Base-by-base conservation (phyloP, 2,113 vertebrate genomes). In the Dolichotis patagonum region DNA sequence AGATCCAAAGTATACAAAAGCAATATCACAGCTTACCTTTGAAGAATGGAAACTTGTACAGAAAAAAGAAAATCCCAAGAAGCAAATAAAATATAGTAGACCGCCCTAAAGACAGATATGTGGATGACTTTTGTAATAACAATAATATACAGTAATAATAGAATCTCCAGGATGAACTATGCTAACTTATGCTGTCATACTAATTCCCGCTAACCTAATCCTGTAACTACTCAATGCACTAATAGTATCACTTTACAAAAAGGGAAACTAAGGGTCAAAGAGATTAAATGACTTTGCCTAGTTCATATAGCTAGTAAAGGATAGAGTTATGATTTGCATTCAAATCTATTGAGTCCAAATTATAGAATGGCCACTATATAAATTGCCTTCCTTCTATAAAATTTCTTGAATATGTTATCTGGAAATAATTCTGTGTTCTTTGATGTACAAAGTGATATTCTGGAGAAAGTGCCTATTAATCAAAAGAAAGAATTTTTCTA, bases 401-500 rank as follows among this genome's bases (percentile, higher is more conserved):
- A 62, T 69, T 19, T 81, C 75, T 77, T 78, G 10, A 85, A 60
- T 92, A 11, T 58, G 24, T 80, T 86, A 84, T 52, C 38, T 89
- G 46, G 75, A 95, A 96, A 88, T 88, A 86, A 83, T 84, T 80
- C 20, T 56, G 65, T 43, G 38, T 6, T 43, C 14, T 85, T 85
- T 94, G 71, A 81, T 84, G 52, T 14, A 89, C 32, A 82, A 52
- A 96, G 38, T 60, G 28, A 54, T 82, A 77, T 85, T 88, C 88
- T 81, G 52, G 38, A 88, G 62, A 97, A 95, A 96, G 78, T 78
- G 12, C 19, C 19, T 54, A 87, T 8, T 46, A 69, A 92, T 93
- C 85, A 82, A 88, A 82, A 95, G 95, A 93, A 97, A 91, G 65
- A 60, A 85, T 90, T 87, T 95, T 81, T 93, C 96, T 94, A 96